These are phyloP conservation scores for Peromyscus eremicus DNA, from an alignment of 2,797 vertebrate genomes.

Conservation along the genomic window DNA sequence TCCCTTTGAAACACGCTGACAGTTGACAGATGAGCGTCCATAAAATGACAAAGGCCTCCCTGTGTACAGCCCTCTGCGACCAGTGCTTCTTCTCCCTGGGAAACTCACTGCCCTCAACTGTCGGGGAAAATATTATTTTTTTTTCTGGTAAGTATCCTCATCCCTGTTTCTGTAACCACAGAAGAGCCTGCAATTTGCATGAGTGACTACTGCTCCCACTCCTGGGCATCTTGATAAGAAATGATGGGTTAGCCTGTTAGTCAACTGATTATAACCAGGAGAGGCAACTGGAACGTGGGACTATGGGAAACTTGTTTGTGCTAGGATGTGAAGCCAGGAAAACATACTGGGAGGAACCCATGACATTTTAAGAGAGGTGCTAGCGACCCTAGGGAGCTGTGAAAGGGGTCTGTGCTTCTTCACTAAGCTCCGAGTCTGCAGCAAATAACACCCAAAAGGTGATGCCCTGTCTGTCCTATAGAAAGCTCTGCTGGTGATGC, in stretches of 20 bases:
- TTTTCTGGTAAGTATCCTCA: conserved; percentile 86
- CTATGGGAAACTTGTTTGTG: background rate
- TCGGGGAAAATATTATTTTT: conserved; percentile 89
- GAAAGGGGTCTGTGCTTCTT: background rate
- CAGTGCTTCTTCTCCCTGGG: conserved; percentile 89
- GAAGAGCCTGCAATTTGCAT: background rate
- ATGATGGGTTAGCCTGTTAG: background rate
- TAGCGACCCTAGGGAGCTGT: background rate
- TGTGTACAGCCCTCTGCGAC: conserved; percentile 87
- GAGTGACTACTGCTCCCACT: background rate
- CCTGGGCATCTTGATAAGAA: background rate
- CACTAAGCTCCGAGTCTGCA: background rate
- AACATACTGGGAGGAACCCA: background rate
- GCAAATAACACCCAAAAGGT: background rate
- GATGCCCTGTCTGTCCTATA: background rate
- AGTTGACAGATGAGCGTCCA: conserved; percentile 93
- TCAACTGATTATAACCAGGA: background rate
- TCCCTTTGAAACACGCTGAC: conserved; percentile 91
- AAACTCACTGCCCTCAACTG: conserved; percentile 89
- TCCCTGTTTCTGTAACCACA: conserved; percentile 57
- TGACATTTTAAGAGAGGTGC: background rate
- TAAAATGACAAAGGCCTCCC: conserved; percentile 91
- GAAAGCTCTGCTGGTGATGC: background rate
- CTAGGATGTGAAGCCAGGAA: background rate
- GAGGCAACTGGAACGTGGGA: background rate